phyloP scores from a whole-genome alignment of 2,113 vertebrate species.

The Elephas maximus region DNA sequence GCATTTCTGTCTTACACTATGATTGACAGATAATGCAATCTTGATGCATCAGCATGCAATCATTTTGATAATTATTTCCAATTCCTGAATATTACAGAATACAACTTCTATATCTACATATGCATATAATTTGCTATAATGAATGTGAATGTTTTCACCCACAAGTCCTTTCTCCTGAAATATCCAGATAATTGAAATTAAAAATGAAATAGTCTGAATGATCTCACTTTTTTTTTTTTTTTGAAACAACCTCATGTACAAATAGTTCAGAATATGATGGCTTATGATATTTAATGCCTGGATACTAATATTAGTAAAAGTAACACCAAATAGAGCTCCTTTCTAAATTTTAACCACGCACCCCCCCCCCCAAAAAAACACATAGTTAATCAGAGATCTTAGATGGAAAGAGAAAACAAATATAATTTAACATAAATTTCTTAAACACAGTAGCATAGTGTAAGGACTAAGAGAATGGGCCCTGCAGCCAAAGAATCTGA shows the following conservation, averaged over 20 bases:
- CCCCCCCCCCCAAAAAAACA: neutral
- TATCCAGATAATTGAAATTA: neutral
- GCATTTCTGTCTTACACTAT: constrained; percentile 60
- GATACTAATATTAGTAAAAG: neutral
- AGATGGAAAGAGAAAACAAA: neutral
- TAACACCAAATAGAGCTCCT: neutral
- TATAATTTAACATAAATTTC: neutral
- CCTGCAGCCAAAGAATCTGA: neutral
- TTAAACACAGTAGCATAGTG: neutral
- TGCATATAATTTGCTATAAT: neutral
- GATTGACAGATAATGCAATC: constrained; percentile 74
- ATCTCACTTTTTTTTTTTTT: neutral
- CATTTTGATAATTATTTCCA: constrained; percentile 60
- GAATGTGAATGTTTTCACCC: neutral
- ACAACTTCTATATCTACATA: neutral
- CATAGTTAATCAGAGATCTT: neutral
- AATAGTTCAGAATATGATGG: neutral
- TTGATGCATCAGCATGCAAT: neutral
- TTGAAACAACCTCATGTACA: neutral
- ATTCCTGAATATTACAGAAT: constrained; percentile 67
- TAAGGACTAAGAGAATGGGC: neutral
- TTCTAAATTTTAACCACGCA: neutral
- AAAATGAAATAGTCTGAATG: neutral
- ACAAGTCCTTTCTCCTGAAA: neutral
- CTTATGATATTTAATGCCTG: neutral